Conservation (phyloP, 2,888 invertebrate species). For the Melanotus villosus region DNA sequence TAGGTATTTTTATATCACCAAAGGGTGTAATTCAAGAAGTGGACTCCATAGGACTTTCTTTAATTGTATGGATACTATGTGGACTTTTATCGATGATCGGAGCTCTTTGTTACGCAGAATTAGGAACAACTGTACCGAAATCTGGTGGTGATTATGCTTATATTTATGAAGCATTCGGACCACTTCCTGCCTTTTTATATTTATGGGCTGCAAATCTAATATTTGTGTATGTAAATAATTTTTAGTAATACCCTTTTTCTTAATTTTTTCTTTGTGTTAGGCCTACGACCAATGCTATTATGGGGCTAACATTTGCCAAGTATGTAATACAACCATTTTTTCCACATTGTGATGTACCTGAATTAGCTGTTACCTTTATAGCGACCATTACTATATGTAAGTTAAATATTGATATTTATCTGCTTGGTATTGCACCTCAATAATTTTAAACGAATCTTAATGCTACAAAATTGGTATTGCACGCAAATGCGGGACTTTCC, state of each 20-base stretch:
- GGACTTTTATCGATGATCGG: constrained; percentile 93
- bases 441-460: background rate
- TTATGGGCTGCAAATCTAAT: constrained; percentile 98
- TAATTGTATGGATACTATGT: constrained; percentile 90
- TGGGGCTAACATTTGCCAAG: constrained; percentile 93
- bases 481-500: no score
- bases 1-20: constrained; percentile 95
- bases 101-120: constrained; percentile 96
- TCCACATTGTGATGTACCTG: constrained; percentile 81
- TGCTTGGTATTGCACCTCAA: background rate
- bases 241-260: no score
- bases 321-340: constrained; percentile 93
- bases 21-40: constrained; percentile 93
- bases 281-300: constrained; percentile 97
- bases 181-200: constrained; percentile 93
- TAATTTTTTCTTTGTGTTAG: constrained; percentile 71
- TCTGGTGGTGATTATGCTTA: constrained; percentile 99
- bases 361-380: constrained; percentile 78
- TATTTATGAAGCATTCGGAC: constrained; percentile 92
- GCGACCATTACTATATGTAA: constrained; percentile 88
- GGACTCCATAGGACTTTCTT: constrained; percentile 89
- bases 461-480: no score
- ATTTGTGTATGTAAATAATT: constrained; percentile 95
- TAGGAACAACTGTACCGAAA: constrained; percentile 89
- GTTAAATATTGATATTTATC: constrained; percentile 61